Evolutionary conservation across 2,113 vertebrate genomes (phyloP).

Genomic region (Hystrix brachyura): DNA sequence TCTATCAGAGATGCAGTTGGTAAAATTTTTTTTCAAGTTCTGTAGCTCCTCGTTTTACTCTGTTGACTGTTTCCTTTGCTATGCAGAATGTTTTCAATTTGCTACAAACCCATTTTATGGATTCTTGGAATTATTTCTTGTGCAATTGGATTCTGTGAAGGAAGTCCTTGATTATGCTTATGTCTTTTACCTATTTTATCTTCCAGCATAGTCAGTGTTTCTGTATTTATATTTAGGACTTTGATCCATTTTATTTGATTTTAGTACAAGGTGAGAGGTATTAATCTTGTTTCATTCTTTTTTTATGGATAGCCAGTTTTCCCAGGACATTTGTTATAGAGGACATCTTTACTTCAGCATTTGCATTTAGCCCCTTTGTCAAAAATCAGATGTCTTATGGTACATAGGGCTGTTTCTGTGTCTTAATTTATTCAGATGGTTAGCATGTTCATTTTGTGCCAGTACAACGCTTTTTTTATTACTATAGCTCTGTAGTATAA

Average conservation of each 20-base stretch:
- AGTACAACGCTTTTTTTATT: background rate
- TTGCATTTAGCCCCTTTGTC: background rate
- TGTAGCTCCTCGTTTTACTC: background rate
- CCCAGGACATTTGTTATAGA: background rate
- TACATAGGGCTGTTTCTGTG: background rate
- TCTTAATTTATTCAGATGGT: background rate
- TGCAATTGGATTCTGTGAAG: background rate
- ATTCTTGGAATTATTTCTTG: background rate
- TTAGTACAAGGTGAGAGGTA: background rate
- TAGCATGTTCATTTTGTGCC: background rate
- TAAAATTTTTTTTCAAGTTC: background rate
- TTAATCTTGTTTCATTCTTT: background rate
- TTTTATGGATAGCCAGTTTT: background rate
- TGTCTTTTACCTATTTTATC: background rate
- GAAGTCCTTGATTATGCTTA: background rate
- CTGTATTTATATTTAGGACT: background rate
- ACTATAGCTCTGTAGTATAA: background rate
- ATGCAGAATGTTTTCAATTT: background rate
- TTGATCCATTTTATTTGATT: background rate
- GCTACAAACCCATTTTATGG: background rate
- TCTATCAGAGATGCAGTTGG: background rate
- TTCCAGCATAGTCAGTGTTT: background rate
- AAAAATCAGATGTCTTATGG: background rate
- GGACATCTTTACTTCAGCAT: background rate
- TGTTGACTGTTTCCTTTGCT: background rate